Conservation (phyloP, 2,113 vertebrate species). For the Oncorhynchus clarkii region DNA sequence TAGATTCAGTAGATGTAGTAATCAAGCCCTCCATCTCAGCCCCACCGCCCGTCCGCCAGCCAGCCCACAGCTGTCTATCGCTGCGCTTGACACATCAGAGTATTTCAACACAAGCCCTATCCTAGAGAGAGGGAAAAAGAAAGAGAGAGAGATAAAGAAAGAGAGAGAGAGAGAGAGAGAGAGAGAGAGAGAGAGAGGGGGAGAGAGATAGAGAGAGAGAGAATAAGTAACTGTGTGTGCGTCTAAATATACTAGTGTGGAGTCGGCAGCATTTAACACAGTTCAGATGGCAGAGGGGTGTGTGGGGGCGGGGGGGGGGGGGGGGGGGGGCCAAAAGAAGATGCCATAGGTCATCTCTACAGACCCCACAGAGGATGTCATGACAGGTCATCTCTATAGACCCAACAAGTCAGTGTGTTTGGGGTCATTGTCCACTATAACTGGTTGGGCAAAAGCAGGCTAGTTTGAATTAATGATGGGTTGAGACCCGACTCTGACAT, state of each 20-base stretch:
- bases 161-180: too few relatives aligned
- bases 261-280: slow-evolving; percentile 24
- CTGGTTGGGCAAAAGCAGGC: slow-evolving; percentile 58
- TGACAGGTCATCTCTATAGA: too few relatives aligned
- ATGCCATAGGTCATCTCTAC: too few relatives aligned
- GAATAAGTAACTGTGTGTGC: slow-evolving; percentile 9
- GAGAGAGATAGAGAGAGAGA: too few relatives aligned
- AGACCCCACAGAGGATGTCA: too few relatives aligned
- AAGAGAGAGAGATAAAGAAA: too few relatives aligned
- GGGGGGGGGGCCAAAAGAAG: too few relatives aligned
- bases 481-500: slow-evolving; percentile 57
- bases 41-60: slow-evolving; percentile 22
- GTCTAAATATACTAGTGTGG: slow-evolving; percentile 5
- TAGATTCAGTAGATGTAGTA: neutral
- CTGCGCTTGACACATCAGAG: slow-evolving; percentile 25
- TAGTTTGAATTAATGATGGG: slow-evolving; percentile 73
- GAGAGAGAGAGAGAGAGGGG: too few relatives aligned
- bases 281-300: neutral
- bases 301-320: neutral
- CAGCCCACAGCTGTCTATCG: slow-evolving; percentile 23
- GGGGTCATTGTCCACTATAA: slow-evolving; percentile 77
- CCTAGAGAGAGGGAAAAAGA: neutral
- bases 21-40: slow-evolving; percentile 33
- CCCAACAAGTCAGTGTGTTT: slow-evolving; percentile 63
- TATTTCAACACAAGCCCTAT: slow-evolving; percentile 28